Evolutionary conservation across 2,888 invertebrate genomes (phyloP).

Genomic region (Eupithecia dodoneata): DNA sequence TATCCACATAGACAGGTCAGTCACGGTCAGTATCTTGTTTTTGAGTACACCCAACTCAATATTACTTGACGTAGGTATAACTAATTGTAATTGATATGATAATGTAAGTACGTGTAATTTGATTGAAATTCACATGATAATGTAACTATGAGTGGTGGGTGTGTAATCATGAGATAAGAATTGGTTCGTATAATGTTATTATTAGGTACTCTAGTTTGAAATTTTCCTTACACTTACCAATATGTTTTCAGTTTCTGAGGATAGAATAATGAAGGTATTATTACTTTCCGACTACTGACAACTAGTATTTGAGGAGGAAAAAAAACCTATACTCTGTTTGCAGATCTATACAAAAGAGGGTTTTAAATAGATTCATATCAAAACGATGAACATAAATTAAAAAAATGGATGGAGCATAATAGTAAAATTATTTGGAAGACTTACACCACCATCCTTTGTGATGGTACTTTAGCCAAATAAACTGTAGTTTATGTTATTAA

Average conservation of each 20-base stretch:
- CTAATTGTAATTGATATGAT: neutral
- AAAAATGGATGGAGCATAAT: neutral
- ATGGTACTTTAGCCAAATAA: neutral
- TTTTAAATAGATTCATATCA: no score
- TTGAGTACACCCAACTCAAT: neutral
- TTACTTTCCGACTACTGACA: neutral
- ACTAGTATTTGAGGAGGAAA: neutral
- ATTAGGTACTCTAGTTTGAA: neutral
- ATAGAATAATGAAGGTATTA: neutral
- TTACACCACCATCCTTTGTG: no score
- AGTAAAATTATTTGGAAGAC: no score
- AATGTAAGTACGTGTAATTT: neutral
- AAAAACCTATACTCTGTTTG: no score
- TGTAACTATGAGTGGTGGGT: slow-evolving; percentile 1
- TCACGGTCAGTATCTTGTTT: no score
- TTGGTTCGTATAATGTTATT: neutral
- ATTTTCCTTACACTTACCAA: neutral
- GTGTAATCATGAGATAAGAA: slow-evolving; percentile 6
- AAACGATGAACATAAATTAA: no score
- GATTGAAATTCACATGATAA: slow-evolving; percentile 6
- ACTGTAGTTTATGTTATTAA: neutral
- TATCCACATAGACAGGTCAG: no score
- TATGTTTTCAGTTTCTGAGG: neutral
- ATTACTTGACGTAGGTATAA: neutral
- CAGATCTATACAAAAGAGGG: no score